Conservation (phyloP, 2,888 invertebrate genomes). For the Oconnorella tubifera region DNA sequence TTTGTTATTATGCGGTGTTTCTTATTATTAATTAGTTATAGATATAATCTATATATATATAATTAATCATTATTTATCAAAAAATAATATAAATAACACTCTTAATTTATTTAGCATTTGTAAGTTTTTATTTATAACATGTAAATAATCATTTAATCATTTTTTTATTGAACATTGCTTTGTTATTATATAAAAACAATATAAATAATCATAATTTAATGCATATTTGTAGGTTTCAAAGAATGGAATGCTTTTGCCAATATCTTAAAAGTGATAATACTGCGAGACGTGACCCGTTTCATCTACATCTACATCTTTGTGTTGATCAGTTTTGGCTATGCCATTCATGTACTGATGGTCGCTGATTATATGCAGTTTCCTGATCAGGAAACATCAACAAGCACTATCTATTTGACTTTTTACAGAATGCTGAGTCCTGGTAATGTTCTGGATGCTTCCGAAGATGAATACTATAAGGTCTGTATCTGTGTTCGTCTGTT, state of each 20-base stretch:
- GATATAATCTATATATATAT: too few species aligned
- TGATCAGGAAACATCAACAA: slow-evolving; percentile 14
- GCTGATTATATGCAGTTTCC: slow-evolving; percentile 29
- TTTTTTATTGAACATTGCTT: too few species aligned
- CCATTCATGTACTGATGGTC: slow-evolving; percentile 46
- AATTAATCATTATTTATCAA: too few species aligned
- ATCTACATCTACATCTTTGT: slow-evolving; percentile 49
- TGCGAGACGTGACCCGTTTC: slow-evolving; percentile 47
- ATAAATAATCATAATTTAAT: slow-evolving; percentile 2
- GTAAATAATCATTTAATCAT: neutral
- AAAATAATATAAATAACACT: too few species aligned
- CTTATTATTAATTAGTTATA: too few species aligned
- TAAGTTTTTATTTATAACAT: too few species aligned
- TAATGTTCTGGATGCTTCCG: slow-evolving; percentile 21
- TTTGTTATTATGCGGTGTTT: too few species aligned
- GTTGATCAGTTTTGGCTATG: slow-evolving; percentile 48
- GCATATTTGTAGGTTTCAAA: slow-evolving; percentile 40
- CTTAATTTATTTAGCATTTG: too few species aligned
- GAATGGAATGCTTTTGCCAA: slow-evolving; percentile 48
- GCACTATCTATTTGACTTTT: slow-evolving; percentile 39
- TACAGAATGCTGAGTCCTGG: slow-evolving; percentile 43
- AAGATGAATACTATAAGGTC: slow-evolving; percentile 20
- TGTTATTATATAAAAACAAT: too few species aligned
- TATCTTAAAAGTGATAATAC: slow-evolving; percentile 49
- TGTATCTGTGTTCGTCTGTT: too few species aligned